Evolutionary conservation across 2,888 invertebrate genomes (phyloP).

Genomic region (Cantharis rustica): DNA sequence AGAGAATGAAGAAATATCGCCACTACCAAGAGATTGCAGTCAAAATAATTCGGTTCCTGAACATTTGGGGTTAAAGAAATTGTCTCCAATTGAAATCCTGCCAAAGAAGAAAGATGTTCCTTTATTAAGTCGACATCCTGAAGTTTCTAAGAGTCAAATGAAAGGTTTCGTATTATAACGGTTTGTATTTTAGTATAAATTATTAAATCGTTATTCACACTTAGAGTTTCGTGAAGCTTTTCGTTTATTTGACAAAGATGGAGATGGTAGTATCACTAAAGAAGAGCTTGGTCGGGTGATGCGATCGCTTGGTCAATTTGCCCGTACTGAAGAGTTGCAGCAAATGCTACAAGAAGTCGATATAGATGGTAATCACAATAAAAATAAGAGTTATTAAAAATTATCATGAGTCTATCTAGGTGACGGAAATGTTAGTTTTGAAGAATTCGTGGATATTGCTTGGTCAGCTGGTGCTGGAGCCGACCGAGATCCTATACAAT

Average conservation of each 20-base stretch:
- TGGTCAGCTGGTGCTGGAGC: constrained; percentile 52
- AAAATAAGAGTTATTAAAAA: background rate
- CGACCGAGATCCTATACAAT: constrained; percentile 58
- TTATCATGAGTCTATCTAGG: constrained; percentile 57
- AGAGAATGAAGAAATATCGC: background rate
- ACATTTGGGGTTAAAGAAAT: background rate
- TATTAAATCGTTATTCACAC: constrained; percentile 23
- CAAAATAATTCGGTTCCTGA: background rate
- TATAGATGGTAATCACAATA: constrained; percentile 45
- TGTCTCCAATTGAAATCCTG: background rate
- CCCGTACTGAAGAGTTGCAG: constrained; percentile 82
- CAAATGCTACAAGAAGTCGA: constrained; percentile 81
- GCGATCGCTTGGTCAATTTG: constrained; percentile 86
- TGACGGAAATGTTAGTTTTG: constrained; percentile 86
- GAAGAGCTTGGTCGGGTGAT: constrained; percentile 85
- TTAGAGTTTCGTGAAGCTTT: constrained; percentile 85
- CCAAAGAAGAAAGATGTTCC: constrained; percentile 26
- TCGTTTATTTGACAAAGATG: constrained; percentile 85
- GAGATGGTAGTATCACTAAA: constrained; percentile 86
- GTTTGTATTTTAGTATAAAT: background rate
- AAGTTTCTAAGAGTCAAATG: constrained; percentile 76
- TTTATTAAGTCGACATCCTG: constrained; percentile 49
- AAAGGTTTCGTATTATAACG: constrained; percentile 62
- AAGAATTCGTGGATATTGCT: constrained; percentile 83
- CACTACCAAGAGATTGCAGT: background rate